Conservation (phyloP, 35 echinoderm and acorn worm species). For the Hemicentrotus pulcherrimus region DNA sequence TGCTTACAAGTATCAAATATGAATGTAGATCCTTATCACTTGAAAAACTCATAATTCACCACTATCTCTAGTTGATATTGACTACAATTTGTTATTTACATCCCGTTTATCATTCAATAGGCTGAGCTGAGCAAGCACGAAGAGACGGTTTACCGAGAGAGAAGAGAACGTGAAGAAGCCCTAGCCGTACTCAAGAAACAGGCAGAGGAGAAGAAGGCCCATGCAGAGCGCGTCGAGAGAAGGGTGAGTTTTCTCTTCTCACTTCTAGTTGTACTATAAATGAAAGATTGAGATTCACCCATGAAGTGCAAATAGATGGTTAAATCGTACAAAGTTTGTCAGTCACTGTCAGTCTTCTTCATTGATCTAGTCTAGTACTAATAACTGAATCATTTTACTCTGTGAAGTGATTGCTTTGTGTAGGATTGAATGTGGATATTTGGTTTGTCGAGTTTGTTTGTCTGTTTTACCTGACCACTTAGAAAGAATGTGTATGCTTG, state of each 20-base stretch:
- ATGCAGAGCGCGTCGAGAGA: conserved; percentile 92
- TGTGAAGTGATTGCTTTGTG: no score
- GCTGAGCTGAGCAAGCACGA: conserved; percentile 95
- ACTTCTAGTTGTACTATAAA: no score
- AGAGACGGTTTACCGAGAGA: conserved; percentile 93
- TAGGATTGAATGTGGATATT: no score
- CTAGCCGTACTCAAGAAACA: conserved; percentile 93
- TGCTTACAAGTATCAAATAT: neutral
- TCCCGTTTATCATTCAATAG: conserved; percentile 44
- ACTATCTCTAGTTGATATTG: neutral
- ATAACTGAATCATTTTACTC: no score
- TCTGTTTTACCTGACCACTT: no score
- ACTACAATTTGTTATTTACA: neutral
- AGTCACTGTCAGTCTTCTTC: no score
- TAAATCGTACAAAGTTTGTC: no score
- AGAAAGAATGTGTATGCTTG: no score
- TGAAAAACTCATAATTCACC: neutral
- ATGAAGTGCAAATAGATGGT: no score
- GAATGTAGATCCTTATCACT: neutral
- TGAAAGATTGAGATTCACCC: no score
- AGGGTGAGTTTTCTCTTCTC: conserved; percentile 60
- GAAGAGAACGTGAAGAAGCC: conserved; percentile 89
- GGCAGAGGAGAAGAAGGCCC: conserved; percentile 97
- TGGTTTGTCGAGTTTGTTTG: no score
- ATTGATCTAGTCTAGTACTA: no score